Base-by-base conservation (phyloP, 2,797 vertebrate species). In the Holocentrus rufus region DNA sequence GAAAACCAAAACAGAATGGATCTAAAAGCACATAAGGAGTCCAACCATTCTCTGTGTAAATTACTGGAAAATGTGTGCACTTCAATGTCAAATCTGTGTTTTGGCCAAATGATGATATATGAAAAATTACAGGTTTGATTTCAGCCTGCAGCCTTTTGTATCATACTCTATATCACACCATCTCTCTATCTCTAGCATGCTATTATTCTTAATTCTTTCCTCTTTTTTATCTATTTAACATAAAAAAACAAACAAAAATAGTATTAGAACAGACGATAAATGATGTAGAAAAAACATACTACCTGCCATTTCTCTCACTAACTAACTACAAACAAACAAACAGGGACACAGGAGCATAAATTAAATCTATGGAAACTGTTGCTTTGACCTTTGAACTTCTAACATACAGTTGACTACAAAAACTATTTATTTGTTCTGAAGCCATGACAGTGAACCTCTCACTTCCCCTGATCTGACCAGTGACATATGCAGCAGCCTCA, bases 391-490 rank as follows among this genome's bases (percentile, higher is more conserved):
- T 50, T 50, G 47, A 2, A 7, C n/a, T n/a, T 20, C 30, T 59
- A 31, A n/a, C 34, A 59, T 59, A 36, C 11, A 70, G 58, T 64
- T 72, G 73, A 42, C 55, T 76, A 67, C 58, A 39, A 39, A 73
- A 64, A 65, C 65, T 68, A 73, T 80, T 80, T 75, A 50, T 72
- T 76, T 54, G 60, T 27, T 54, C 1, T 76, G 64, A 79, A 84
- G 63, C 58, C 58, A 50, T 65, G 72, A 67, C 50, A 65, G 61
- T 39, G 68, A 74, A 66, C 52, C 17, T 68, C 46, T 47, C 66
- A 57, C 76, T 69, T 72, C 69, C 22, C 17, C 58, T 11, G 17
- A 72, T 53, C 67, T 60, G 72, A 61, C 71, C 67, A 68, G 84
- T 80, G 77, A 79, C 66, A 80, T 66, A 57, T 36, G 52, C 63